Percentiles rank a stretch among this genome's conserved stretches.
These are phyloP conservation scores for Loripinus fragilis DNA, from an alignment of 2,888 invertebrate genomes.

Conservation along the genomic window DNA sequence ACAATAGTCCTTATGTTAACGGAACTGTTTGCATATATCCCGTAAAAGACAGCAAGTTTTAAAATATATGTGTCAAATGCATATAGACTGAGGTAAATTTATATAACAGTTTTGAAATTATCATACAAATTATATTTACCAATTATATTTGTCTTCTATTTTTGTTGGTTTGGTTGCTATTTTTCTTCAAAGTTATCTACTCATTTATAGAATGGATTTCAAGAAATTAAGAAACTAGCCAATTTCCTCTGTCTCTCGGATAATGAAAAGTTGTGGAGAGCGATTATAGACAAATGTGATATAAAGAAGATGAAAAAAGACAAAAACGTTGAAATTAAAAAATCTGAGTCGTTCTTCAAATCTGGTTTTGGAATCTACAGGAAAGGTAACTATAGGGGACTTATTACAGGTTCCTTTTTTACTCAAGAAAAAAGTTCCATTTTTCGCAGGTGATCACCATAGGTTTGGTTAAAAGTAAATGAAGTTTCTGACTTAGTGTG, in stretches of 20 bases:
- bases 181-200: background rate
- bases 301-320: constrained; percentile 9
- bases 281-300: constrained; percentile 6
- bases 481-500: no score
- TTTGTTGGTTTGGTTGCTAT: background rate
- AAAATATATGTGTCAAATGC: no score
- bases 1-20: no score
- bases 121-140: background rate
- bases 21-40: no score
- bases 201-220: constrained; percentile 8
- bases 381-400: constrained; percentile 13
- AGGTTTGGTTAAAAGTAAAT: no score
- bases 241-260: background rate
- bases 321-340: background rate
- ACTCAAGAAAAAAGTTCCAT: no score
- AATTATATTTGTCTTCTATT: background rate
- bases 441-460: no score
- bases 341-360: background rate
- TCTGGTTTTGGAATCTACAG: background rate
- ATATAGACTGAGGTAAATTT: no score
- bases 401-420: no score
- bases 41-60: no score
- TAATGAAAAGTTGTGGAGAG: background rate
- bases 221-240: constrained; percentile 16
- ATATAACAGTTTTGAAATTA: no score